phyloP scores from a whole-genome alignment of 2,797 vertebrate genomes.

The Choloepus didactylus region DNA sequence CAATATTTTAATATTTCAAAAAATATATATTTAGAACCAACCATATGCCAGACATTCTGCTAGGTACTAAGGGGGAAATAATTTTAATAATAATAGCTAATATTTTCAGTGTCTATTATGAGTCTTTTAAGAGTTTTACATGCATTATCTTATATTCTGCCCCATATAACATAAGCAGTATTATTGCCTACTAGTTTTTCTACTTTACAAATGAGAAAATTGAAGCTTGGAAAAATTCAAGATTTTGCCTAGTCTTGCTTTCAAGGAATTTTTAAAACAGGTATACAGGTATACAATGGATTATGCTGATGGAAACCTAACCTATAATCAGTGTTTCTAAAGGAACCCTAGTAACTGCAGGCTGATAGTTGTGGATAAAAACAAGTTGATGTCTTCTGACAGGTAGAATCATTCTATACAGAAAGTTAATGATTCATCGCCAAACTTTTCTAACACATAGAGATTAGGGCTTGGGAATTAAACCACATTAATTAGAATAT shows the following conservation, averaged over 20 bases:
- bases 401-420: not conserved
- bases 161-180: not conserved
- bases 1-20: not conserved
- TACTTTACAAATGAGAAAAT: not conserved
- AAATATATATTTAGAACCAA: not conserved
- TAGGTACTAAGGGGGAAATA: not conserved
- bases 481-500: not conserved
- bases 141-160: not conserved
- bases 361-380: not conserved
- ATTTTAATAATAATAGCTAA: not conserved
- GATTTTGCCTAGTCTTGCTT: not conserved
- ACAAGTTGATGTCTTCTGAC: not conserved
- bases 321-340: not conserved
- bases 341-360: not conserved
- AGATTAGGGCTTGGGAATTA: not conserved
- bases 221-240: not conserved
- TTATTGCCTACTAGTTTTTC: not conserved
- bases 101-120: not conserved
- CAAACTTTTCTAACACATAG: not conserved
- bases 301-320: not conserved
- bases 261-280: not conserved
- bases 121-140: not conserved
- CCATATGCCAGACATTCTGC: not conserved
- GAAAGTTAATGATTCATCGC: not conserved
- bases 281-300: not conserved